Conservation (phyloP, 2,113 vertebrate genomes). For the Chlamydotis undulata region DNA sequence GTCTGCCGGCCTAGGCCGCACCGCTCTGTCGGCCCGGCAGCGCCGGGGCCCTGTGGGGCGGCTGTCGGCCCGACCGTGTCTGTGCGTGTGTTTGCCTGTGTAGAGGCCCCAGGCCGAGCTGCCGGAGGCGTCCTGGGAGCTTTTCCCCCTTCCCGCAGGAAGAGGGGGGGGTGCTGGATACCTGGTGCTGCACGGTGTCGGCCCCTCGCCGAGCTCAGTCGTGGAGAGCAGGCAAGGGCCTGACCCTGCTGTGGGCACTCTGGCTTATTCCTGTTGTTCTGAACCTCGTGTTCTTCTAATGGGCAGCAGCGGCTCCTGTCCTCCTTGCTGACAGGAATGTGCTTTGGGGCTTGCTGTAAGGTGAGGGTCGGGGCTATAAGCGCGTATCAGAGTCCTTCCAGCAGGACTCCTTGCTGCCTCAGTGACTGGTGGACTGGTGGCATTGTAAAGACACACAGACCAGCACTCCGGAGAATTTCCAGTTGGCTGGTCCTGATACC, state of each 20-base stretch:
- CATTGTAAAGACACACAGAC: accelerated
- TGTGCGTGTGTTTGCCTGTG: too few relatives aligned
- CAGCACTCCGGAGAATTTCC: background rate
- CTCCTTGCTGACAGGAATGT: too few relatives aligned
- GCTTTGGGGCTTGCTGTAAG: background rate
- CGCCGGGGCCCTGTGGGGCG: background rate
- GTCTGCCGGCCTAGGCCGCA: background rate
- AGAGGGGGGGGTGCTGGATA: too few relatives aligned
- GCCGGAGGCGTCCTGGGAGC: too few relatives aligned
- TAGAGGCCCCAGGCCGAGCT: too few relatives aligned
- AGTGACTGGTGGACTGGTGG: background rate
- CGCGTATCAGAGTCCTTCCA: background rate
- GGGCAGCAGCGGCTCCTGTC: background rate
- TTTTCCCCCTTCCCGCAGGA: accelerated
- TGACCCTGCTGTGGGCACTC: background rate
- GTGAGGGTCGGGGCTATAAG: background rate
- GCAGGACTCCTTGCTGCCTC: background rate
- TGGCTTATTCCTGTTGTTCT: background rate
- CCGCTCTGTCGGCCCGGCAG: background rate
- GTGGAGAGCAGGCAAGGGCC: background rate
- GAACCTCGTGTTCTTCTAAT: background rate
- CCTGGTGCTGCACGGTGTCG: too few relatives aligned
- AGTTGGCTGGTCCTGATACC: background rate
- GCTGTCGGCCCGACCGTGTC: background rate
- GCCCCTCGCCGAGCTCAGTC: accelerated